Conservation (phyloP, 2,113 vertebrate species). For the Centropus bengalensis region DNA sequence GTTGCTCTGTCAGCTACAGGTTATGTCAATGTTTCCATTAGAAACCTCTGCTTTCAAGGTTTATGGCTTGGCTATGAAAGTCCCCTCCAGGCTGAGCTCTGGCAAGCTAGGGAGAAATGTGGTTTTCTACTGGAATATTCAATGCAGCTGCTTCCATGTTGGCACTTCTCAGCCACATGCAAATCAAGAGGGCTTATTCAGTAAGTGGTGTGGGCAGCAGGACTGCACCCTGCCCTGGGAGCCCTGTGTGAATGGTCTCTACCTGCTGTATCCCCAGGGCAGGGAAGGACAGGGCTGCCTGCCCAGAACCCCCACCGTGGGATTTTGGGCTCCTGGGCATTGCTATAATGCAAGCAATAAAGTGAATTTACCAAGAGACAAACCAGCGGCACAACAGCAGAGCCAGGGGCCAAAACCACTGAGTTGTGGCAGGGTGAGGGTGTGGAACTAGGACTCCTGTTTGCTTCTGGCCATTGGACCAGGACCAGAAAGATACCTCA, state of each 20-base stretch:
- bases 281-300: background rate
- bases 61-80: conserved; percentile 73
- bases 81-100: conserved; percentile 64
- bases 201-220: background rate
- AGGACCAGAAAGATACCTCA: background rate
- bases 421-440: background rate
- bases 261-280: background rate
- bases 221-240: background rate
- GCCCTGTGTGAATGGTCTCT: background rate
- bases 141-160: conserved; percentile 29
- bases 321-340: background rate
- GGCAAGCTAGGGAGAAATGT: conserved; percentile 25
- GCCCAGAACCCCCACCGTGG: background rate
- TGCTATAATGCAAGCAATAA: background rate
- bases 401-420: background rate
- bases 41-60: conserved; percentile 54
- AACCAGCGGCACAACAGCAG: background rate
- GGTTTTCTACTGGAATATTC: conserved; percentile 44
- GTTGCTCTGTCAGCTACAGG: conserved; percentile 59
- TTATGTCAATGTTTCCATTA: conserved; percentile 78
- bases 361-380: background rate
- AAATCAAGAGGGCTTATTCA: background rate
- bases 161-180: background rate
- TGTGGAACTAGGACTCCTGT: background rate
- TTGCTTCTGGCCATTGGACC: background rate